Percentiles rank a stretch among this genome's conserved stretches.
Conservation (phyloP, 2,797 vertebrate species). For the Dryobates pubescens region DNA sequence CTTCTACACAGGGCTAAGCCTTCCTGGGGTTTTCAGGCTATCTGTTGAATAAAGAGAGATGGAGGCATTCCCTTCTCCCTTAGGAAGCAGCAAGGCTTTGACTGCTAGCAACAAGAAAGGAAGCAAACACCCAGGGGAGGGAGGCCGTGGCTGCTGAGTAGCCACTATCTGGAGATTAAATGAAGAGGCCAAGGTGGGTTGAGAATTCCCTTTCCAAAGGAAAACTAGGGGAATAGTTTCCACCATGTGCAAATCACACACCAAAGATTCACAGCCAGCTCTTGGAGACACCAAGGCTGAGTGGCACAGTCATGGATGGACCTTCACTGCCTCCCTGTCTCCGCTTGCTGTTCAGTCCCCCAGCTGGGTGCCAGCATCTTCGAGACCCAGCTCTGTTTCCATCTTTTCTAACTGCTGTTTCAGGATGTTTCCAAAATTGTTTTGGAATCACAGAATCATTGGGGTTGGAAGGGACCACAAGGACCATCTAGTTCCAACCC, state of each 20-base stretch:
- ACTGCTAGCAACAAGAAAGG: neutral
- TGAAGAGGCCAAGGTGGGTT: neutral
- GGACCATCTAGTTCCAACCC: too few species aligned
- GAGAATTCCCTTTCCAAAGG: neutral
- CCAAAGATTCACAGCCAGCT: neutral
- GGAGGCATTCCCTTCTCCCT: neutral
- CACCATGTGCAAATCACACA: accelerated
- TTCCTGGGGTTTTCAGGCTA: neutral
- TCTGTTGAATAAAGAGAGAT: constrained; percentile 7
- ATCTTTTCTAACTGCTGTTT: neutral
- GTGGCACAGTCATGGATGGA: neutral
- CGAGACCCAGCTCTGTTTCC: neutral
- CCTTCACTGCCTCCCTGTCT: neutral
- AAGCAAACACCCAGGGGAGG: neutral
- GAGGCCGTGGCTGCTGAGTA: neutral
- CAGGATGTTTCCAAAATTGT: neutral
- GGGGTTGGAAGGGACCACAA: too few species aligned
- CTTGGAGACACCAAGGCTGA: neutral
- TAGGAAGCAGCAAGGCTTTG: neutral
- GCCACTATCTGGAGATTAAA: neutral
- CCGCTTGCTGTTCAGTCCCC: accelerated
- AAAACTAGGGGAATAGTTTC: neutral
- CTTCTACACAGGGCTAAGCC: neutral
- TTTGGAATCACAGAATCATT: too few species aligned
- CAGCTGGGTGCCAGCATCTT: neutral